Base-by-base conservation (phyloP, 2,888 invertebrate species). In the Melieria picta region DNA sequence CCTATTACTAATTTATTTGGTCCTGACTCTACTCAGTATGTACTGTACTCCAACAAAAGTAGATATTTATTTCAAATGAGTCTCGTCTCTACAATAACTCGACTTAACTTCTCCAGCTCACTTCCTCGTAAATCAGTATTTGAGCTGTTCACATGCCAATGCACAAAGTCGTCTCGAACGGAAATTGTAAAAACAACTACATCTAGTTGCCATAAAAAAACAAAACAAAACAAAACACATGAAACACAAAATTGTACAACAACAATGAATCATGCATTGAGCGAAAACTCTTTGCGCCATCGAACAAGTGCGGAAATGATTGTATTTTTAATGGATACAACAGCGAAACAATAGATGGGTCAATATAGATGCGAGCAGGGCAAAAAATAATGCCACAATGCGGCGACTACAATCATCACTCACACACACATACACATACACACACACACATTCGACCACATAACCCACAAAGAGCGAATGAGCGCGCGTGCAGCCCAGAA, bases 181-280 rank as follows among this genome's bases (percentile, higher is more conserved):
- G 64, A 69, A 63, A 69, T 69, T 69, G 63, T 57, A 69, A 68
- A 11, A 9, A 52, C n/a, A 52, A 55, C 30, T 43, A n/a, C 43
- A 64, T 11, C 43, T 4, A 56, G 11, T 50, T 9, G 0, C 16
- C 43, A 68, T 13, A 6, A 65, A 48, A n/a, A 46, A 10, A 7
- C 42, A 46, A 57, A 61, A 7, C 42, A 46, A 57, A 61, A 7
- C 7, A 62, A 9, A 47, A n/a, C 55, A 55, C 30, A 13, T 13
- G 56, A 62, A 69, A 56, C 7, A n/a, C 52, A 60, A 52, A 45
- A 30, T 0, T 16, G 13, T 43, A 10, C 52, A 63, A 62, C 4
- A 30, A 69, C 7, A 7, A n/a, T 11, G 16, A 69, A 56, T 9
- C 6, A 4, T n/a, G 58, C 30, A 58, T 58, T 58, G 43, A 58